Percentiles rank a stretch among this genome's conserved stretches.
phyloP scores from a whole-genome alignment of 2,888 invertebrate genomes.

The Pseudococcus jackbeardsleyi region DNA sequence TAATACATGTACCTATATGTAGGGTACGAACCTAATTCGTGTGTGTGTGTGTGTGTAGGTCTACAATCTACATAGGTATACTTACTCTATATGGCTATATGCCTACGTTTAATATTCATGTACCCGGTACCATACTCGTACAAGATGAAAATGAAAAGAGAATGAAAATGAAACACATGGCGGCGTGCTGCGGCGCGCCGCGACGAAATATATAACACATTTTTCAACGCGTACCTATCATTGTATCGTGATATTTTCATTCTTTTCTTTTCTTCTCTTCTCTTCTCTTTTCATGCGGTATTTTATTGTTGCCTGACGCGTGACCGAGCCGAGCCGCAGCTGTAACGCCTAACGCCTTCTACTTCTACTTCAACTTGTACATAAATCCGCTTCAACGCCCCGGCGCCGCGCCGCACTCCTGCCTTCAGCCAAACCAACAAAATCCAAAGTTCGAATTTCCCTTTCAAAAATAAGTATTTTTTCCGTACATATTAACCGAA shows the following conservation, averaged over 20 bases:
- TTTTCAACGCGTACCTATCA: conserved; percentile 37
- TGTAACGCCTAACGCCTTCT: not conserved
- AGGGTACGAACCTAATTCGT: not conserved
- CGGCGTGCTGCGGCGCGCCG: not conserved
- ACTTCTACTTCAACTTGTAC: not conserved
- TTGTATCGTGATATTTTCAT: conserved; percentile 33
- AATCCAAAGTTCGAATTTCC: conserved; percentile 8
- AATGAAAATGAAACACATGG: conserved; percentile 6
- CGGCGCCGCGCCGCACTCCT: too few relatives aligned
- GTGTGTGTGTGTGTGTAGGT: not conserved
- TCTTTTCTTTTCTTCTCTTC: conserved; percentile 25
- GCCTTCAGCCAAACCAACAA: not conserved
- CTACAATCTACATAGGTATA: too few relatives aligned
- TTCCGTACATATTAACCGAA: not conserved
- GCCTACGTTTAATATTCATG: not conserved
- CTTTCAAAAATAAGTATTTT: not conserved
- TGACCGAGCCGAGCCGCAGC: not conserved
- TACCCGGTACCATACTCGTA: not conserved
- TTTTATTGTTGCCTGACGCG: conserved; percentile 33
- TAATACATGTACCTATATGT: too few relatives aligned
- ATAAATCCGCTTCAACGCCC: not conserved
- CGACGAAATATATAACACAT: conserved; percentile 30
- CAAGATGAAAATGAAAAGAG: conserved; percentile 29
- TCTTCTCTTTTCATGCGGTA: not conserved
- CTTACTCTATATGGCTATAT: too few relatives aligned